A percentile compares a stretch with the other conserved stretches of the same genome.
Conservation (phyloP, 64 coral and sea anemone species). For the Dendrophyllia cribrosa region DNA sequence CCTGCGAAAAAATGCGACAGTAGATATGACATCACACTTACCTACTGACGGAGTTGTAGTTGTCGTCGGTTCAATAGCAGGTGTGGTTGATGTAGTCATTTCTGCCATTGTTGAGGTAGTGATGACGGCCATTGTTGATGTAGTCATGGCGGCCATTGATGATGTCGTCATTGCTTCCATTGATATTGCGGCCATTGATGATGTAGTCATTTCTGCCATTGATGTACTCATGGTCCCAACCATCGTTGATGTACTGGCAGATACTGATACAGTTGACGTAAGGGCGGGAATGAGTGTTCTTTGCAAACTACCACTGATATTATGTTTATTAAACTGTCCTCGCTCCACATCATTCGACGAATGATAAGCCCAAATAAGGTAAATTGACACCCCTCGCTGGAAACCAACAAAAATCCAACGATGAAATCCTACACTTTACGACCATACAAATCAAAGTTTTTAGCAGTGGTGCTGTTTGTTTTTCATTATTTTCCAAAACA, state of each 20-base stretch:
- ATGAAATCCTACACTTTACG: too few relatives aligned
- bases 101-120: neutral
- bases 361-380: constrained; percentile 48
- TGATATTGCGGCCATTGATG: neutral
- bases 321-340: neutral
- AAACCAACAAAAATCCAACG: neutral
- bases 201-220: neutral
- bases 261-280: neutral
- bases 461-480: too few relatives aligned
- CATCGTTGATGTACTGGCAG: too few relatives aligned
- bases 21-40: neutral
- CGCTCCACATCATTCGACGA: neutral
- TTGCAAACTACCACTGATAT: too few relatives aligned
- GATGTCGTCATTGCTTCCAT: too few relatives aligned
- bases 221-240: too few relatives aligned
- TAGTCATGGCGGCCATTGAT: too few relatives aligned
- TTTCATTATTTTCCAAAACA: too few relatives aligned
- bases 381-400: constrained; percentile 35
- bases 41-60: neutral
- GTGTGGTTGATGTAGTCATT: neutral
- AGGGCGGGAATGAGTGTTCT: neutral
- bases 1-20: too few relatives aligned
- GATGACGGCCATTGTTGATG: too few relatives aligned
- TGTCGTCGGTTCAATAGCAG: neutral
- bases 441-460: too few relatives aligned